A percentile compares a stretch with the other conserved stretches of the same genome.
Conservation (phyloP, 1,140 invertebrate species). For the Rhagoletis pomonella region DNA sequence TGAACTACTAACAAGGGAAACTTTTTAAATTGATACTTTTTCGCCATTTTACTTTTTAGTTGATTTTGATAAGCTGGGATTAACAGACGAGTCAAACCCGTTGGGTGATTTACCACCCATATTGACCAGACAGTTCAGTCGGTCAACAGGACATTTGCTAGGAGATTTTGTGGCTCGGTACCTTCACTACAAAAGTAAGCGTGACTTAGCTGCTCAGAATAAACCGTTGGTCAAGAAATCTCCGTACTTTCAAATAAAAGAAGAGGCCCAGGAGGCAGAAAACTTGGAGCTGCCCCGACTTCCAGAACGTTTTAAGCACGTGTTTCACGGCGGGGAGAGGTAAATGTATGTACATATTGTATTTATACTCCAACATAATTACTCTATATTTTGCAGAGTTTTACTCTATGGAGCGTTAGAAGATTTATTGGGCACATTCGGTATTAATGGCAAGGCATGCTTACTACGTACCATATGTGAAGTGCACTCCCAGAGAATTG, state of each 20-base stretch:
- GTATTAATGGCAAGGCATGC: constrained; percentile 87
- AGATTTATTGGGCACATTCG: constrained; percentile 84
- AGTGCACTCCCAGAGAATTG: constrained; percentile 86
- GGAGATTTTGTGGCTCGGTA: constrained; percentile 83
- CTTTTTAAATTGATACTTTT: not conserved
- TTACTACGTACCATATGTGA: constrained; percentile 89
- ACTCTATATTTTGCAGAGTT: constrained; percentile 72
- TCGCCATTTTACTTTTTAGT: constrained; percentile 76
- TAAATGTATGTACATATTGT: constrained; percentile 11
- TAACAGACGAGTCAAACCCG: constrained; percentile 90
- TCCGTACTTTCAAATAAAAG: constrained; percentile 44
- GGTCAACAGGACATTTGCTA: constrained; percentile 80
- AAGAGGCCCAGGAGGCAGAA: constrained; percentile 60
- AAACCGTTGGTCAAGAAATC: constrained; percentile 65
- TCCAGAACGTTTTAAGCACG: constrained; percentile 72
- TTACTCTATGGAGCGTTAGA: constrained; percentile 84
- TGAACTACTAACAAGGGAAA: no score
- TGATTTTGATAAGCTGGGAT: constrained; percentile 86
- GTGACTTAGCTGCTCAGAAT: constrained; percentile 65
- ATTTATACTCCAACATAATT: not conserved
- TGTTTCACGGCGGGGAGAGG: constrained; percentile 85
- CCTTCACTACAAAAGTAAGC: constrained; percentile 79
- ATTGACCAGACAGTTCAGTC: constrained; percentile 82
- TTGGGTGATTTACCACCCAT: constrained; percentile 85
- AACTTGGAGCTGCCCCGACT: constrained; percentile 66